Conservation (phyloP, 2,888 invertebrate genomes). For the Chrysolina haemoptera region DNA sequence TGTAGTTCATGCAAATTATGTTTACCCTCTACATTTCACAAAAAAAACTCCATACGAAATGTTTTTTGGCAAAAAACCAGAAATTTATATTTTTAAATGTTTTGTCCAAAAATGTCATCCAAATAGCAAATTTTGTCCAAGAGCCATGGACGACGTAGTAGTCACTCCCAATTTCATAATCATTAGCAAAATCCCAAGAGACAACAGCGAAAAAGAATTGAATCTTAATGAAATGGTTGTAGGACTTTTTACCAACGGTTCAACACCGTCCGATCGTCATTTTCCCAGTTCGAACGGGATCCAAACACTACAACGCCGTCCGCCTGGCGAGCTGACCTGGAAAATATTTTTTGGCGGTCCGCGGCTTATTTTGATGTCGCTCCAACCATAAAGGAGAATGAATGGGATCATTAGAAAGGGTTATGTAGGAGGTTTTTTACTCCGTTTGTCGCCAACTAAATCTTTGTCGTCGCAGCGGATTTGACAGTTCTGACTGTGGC, state of each 20-base stretch:
- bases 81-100: no score
- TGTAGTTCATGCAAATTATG: no score
- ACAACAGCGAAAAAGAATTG: no score
- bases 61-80: no score
- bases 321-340: conserved; percentile 29
- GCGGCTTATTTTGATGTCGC: conserved; percentile 30
- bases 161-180: no score
- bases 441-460: conserved; percentile 30
- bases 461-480: conserved; percentile 20
- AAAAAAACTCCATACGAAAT: no score
- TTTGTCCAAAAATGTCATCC: no score
- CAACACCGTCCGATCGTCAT: background rate
- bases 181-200: no score
- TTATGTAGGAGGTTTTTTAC: conserved; percentile 29
- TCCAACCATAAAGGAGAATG: conserved; percentile 31
- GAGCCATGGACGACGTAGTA: no score
- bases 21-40: no score
- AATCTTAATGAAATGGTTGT: no score
- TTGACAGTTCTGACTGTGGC: conserved; percentile 17
- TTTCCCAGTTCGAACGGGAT: background rate
- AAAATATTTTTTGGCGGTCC: conserved; percentile 36
- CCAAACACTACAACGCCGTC: background rate
- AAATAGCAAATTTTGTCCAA: no score
- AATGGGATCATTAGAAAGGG: conserved; percentile 39
- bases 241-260: background rate